These are phyloP conservation scores for Eilema sororculum DNA, from an alignment of 2,888 invertebrate species.

Conservation along the genomic window DNA sequence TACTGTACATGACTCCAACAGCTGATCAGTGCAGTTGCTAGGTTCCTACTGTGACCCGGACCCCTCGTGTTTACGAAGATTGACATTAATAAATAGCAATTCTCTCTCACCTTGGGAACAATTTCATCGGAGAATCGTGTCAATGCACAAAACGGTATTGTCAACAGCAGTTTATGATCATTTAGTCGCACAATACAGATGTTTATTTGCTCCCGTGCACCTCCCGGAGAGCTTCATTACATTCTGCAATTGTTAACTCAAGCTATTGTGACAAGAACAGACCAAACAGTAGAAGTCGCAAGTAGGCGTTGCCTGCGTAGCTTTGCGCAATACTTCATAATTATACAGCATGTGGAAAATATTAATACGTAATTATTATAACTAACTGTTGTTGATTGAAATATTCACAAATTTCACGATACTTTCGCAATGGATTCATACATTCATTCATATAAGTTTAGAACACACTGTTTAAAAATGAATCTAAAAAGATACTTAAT, in stretches of 20 bases:
- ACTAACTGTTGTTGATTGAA: too few species aligned
- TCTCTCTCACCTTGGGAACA: slow-evolving; percentile 1
- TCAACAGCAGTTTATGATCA: neutral
- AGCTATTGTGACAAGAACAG: neutral
- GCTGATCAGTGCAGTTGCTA: slow-evolving; percentile 1
- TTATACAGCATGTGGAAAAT: too few species aligned
- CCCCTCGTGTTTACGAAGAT: neutral
- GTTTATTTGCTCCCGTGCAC: neutral
- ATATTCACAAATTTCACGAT: too few species aligned
- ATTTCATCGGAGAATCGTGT: neutral
- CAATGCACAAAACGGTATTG: neutral
- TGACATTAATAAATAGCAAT: slow-evolving; percentile 10
- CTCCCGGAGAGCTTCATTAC: slow-evolving; percentile 7
- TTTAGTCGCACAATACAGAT: neutral
- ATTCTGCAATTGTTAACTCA: neutral
- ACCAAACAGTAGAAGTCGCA: neutral
- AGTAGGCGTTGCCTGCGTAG: neutral
- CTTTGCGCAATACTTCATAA: neutral
- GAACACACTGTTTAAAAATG: too few species aligned
- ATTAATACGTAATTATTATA: too few species aligned
- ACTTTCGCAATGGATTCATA: too few species aligned
- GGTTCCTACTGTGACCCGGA: neutral
- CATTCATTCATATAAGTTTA: too few species aligned
- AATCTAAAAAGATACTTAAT: too few species aligned
- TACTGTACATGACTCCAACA: neutral